Base-by-base conservation (phyloP, 2,888 invertebrate genomes). In the Scaeva pyrastri region DNA sequence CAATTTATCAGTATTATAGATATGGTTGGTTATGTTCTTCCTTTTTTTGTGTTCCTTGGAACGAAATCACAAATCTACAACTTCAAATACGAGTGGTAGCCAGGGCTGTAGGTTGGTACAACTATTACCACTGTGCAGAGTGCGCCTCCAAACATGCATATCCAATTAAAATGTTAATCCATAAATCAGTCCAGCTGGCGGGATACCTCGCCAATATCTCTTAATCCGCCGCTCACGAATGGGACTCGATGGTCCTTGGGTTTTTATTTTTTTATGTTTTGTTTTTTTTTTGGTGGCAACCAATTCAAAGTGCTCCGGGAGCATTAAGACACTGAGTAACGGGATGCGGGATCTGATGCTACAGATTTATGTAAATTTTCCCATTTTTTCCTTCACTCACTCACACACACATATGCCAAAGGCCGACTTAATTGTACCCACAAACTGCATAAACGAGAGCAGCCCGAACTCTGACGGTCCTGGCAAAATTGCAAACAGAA, bases 101-200 rank as follows among this genome's bases (percentile, higher is more conserved):
- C 41, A 43, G 14, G 41, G 4, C 36, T 14, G 26, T 52, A 39
- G 39, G 39, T 23, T 48, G 11, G 39, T 39, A 41, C 56, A 55
- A 60, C 50, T 68, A 50, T 43, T 68, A 70, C 41, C 45, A 81
- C 62, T 21, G 66, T 43, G 43, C 26, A 16, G 50, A 55, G 73
- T 39, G 64, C 43, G 39, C 68, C 78, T 73, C 72, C 76, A n/a
- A 76, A 76, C 85, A 73, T 62, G 73, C 72, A 85, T 81, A 85
- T 85, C 81, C 81, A 85, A 85, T 85, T 85, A 85, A 85, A 80
- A 85, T 76, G 76, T 85, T 73, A 76, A 80, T 81, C 76, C 80
- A 85, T 85, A 85, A 85, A 85, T 85, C 85, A 85, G 85, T 81
- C 68, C 85, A 73, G 56, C 68, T 85, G 81, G 81, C 76, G 72